phyloP scores from a whole-genome alignment of 2,888 invertebrate species.

The Priocnemis perturbator region DNA sequence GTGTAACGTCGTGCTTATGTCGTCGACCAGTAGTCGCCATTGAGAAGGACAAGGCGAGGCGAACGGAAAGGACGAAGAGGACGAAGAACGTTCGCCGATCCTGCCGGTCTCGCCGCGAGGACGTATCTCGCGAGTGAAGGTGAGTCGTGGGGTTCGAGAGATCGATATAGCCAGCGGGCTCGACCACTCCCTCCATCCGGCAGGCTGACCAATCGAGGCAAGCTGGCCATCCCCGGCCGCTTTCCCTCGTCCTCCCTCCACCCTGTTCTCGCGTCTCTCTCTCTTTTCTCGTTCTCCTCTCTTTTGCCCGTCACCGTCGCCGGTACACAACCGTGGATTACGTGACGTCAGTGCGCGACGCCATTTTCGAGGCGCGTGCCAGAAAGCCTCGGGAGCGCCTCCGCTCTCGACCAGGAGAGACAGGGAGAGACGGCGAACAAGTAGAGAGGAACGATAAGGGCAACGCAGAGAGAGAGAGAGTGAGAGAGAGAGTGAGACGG shows the following conservation, averaged over 20 bases:
- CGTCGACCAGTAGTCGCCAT: no score
- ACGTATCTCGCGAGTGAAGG: slow-evolving; percentile 40
- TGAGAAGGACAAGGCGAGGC: no score
- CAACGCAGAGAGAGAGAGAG: slow-evolving; percentile 31
- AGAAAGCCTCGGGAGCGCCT: slow-evolving; percentile 50
- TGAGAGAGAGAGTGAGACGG: slow-evolving; percentile 11
- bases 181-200: slow-evolving; percentile 72
- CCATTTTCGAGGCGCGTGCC: slow-evolving; percentile 73
- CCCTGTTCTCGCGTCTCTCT: slow-evolving; percentile 39
- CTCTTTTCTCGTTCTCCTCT: slow-evolving; percentile 21
- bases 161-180: slow-evolving; percentile 70
- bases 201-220: slow-evolving; percentile 70
- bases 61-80: slow-evolving; percentile 10
- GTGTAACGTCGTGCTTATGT: no score
- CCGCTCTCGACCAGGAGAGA: slow-evolving; percentile 14
- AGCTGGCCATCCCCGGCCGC: slow-evolving; percentile 67
- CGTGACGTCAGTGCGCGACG: slow-evolving; percentile 70
- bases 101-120: slow-evolving; percentile 34
- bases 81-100: slow-evolving; percentile 46
- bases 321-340: slow-evolving; percentile 53
- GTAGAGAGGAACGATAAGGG: neutral
- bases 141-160: slow-evolving; percentile 59
- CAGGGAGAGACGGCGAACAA: no score
- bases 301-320: slow-evolving; percentile 14
- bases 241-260: slow-evolving; percentile 5